phyloP scores from a whole-genome alignment of 2,113 vertebrate genomes.

The Phalacrocorax carbo region DNA sequence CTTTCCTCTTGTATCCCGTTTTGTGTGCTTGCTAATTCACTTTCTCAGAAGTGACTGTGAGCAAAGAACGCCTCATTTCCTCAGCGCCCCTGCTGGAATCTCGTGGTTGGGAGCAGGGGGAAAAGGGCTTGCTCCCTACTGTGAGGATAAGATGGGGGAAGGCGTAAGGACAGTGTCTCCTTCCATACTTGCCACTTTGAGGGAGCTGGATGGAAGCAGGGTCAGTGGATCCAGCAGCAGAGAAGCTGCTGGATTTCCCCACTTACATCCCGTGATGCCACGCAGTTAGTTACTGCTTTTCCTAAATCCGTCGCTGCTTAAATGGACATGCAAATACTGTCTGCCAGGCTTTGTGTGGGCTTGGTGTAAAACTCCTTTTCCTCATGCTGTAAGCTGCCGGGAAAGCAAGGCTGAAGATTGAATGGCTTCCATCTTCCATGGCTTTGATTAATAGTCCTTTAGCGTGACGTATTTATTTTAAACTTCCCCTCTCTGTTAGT shows the following conservation, averaged over 20 bases:
- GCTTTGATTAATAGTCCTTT: not conserved
- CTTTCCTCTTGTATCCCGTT: not conserved
- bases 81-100: not conserved
- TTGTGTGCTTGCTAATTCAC: not conserved
- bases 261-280: not conserved
- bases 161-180: not conserved
- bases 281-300: not conserved
- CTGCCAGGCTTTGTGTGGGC: not conserved
- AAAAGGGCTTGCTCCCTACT: not conserved
- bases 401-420: not conserved
- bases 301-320: not conserved
- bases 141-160: not conserved
- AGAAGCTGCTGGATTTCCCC: not conserved
- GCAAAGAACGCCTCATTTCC: not conserved
- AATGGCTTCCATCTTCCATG: not conserved
- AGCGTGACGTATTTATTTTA: not conserved
- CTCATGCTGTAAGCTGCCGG: fast-evolving
- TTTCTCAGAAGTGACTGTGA: not conserved
- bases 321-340: not conserved
- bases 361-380: not conserved
- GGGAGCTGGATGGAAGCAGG: not conserved
- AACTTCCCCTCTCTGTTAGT: not conserved
- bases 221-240: not conserved
- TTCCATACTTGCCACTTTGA: not conserved
- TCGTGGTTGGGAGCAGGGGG: not conserved